These are phyloP conservation scores for Parotia lawesii DNA, from an alignment of 2,113 vertebrate species.

Conservation along the genomic window DNA sequence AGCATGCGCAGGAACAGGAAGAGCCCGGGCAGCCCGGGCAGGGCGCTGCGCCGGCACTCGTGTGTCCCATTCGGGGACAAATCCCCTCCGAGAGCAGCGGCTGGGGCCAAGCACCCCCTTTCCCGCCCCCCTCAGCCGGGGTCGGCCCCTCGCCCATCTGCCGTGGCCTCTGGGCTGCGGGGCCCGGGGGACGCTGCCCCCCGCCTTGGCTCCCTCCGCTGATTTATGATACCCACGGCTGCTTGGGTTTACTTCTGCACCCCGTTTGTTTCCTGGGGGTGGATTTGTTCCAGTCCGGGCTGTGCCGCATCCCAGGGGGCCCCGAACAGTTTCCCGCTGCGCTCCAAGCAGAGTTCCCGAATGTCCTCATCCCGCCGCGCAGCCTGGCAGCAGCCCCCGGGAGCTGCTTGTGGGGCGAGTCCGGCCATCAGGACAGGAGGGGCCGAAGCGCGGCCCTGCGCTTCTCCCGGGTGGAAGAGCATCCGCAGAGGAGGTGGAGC, in stretches of 20 bases:
- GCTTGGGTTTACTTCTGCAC: not conserved
- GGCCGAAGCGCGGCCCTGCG: not conserved
- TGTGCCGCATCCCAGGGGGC: not conserved
- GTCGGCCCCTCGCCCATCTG: not conserved
- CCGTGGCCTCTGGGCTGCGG: not conserved
- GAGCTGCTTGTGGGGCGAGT: not conserved
- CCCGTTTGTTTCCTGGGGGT: not conserved
- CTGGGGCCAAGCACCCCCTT: accelerated
- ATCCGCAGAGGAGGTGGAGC: not conserved
- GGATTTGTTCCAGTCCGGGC: not conserved
- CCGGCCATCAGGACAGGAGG: not conserved
- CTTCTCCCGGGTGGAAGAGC: not conserved
- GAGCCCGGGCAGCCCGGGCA: accelerated
- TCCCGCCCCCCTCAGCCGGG: too few species aligned
- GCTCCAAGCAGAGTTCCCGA: not conserved
- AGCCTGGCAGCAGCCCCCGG: not conserved
- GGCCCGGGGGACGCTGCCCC: too few species aligned
- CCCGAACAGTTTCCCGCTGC: not conserved
- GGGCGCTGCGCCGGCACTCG: accelerated
- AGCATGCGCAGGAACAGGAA: not conserved
- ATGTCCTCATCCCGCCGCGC: too few species aligned
- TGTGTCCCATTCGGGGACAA: accelerated
- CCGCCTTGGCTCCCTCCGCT: too few species aligned
- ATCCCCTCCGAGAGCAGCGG: accelerated
- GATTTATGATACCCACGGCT: not conserved